These are phyloP conservation scores for Notodonta dromedarius DNA, from an alignment of 2,888 invertebrate genomes.

Conservation along the genomic window DNA sequence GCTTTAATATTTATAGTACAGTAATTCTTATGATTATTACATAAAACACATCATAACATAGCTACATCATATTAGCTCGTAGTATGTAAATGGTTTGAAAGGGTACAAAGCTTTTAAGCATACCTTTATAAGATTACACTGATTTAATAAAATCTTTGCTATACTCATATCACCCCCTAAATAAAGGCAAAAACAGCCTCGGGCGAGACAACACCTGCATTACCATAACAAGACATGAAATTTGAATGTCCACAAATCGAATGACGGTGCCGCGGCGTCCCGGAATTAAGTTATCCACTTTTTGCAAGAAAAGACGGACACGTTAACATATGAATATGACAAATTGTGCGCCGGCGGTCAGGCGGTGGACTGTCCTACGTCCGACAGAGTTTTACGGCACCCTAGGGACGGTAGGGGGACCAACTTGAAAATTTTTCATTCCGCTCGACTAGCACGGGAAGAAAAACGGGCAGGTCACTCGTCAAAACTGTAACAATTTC, in stretches of 20 bases:
- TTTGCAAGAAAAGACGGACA: conserved; percentile 83
- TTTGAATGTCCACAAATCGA: conserved; percentile 83
- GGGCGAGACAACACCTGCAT: conserved; percentile 79
- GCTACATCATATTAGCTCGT: no score
- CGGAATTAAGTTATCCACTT: conserved; percentile 83
- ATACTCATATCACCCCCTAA: conserved; percentile 17
- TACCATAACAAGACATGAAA: conserved; percentile 83
- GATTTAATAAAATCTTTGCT: background rate
- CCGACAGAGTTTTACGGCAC: conserved; percentile 81
- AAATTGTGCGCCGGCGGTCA: conserved; percentile 80
- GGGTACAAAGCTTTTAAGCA: background rate
- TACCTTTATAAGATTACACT: background rate
- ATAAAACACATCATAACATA: no score
- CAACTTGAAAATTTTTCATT: conserved; percentile 84
- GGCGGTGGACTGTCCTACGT: conserved; percentile 66
- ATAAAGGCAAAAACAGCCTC: conserved; percentile 48
- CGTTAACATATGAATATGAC: conserved; percentile 85
- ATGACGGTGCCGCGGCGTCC: conserved; percentile 67
- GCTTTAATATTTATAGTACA: no score
- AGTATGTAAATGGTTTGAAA: background rate
- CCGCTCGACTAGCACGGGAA: conserved; percentile 69
- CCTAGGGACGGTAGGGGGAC: conserved; percentile 74
- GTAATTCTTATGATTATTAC: no score
- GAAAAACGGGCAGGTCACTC: conserved; percentile 82
- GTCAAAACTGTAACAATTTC: conserved; percentile 84